Evolutionary conservation across 2,113 vertebrate species (phyloP), one percentile per base, ranked within the genome.

Genomic region (Opisthocomus hoazin): DNA sequence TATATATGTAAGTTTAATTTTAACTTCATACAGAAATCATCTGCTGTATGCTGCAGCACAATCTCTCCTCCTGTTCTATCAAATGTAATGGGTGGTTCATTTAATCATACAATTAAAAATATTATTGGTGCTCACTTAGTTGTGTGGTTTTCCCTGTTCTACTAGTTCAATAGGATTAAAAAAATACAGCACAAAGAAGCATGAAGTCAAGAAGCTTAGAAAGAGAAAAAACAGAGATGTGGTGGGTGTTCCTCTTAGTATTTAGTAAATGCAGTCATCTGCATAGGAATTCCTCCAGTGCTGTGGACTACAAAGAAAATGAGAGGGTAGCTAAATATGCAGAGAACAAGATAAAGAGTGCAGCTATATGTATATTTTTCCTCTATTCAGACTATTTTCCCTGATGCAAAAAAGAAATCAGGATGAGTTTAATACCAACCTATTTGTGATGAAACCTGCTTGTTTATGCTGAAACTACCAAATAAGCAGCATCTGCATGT

Each of bases 51-150:
- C 48, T 60, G 32, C 26, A 93, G 32, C 15, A 56, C 17, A 63
- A 14, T 48, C 23, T 87, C 26, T 36, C 66, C 13, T 56, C 32
- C n/a, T n/a, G n/a, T 41, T 94, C 17, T 53, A 22, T 37, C 26
- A 90, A 68, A 84, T 69, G 66, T 75, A 90, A 77, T 77, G 29
- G 24, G 14, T 77, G 70, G n/a, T 65, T 90, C 23, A 75, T 75
- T 79, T 20, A 65, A 65, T 90, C 77, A 45, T 54, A 16, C 84
- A 95, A 83, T 87, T 95, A 84, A 82, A 94, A 95, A 82, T 56
- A 63, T 45, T 77, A 39, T 80, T 89, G 32, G 6, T 83, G 10
- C 41, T 66, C 12, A 57, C 34, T 69, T 89, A 81, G 57, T 65
- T 75, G 7, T 73, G 26, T 70, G 41, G 24, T 63, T 37, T 75